phyloP scores from a whole-genome alignment of 2,888 invertebrate genomes.

The Sesia apiformis region DNA sequence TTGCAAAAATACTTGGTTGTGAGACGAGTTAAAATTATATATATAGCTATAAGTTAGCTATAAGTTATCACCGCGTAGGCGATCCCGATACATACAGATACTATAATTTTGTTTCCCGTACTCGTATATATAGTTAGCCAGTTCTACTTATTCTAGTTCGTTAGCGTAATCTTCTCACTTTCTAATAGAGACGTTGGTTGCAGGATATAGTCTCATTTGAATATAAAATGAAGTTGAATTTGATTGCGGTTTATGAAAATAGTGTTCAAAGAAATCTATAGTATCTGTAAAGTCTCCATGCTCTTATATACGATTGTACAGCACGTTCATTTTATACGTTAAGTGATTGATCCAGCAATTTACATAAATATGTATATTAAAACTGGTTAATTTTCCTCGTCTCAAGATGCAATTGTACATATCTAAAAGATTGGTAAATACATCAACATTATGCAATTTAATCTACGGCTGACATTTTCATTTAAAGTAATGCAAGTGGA shows the following conservation, averaged over 20 bases:
- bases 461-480: too few relatives aligned
- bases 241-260: not conserved
- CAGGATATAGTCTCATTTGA: slow-evolving; percentile 33
- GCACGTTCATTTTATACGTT: not conserved
- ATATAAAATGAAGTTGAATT: slow-evolving; percentile 19
- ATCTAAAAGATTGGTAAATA: not conserved
- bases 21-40: too few relatives aligned
- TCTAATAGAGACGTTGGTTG: slow-evolving; percentile 35
- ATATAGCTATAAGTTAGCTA: too few relatives aligned
- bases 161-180: slow-evolving; percentile 50
- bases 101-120: slow-evolving; percentile 41
- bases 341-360: slow-evolving; percentile 1
- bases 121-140: slow-evolving; percentile 12
- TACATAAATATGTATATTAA: slow-evolving; percentile 1
- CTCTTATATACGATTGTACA: too few relatives aligned
- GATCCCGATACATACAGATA: slow-evolving; percentile 42
- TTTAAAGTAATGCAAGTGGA: too few relatives aligned
- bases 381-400: not conserved
- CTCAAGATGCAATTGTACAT: not conserved
- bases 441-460: too few relatives aligned
- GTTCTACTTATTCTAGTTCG: slow-evolving; percentile 32
- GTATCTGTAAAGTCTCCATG: not conserved
- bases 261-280: not conserved
- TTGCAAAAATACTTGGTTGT: too few relatives aligned
- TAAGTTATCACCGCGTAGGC: slow-evolving; percentile 20